Evolutionary conservation across 2,888 invertebrate genomes (phyloP), one percentile per base, ranked within the genome.

Genomic region (Luperina nickerlii): DNA sequence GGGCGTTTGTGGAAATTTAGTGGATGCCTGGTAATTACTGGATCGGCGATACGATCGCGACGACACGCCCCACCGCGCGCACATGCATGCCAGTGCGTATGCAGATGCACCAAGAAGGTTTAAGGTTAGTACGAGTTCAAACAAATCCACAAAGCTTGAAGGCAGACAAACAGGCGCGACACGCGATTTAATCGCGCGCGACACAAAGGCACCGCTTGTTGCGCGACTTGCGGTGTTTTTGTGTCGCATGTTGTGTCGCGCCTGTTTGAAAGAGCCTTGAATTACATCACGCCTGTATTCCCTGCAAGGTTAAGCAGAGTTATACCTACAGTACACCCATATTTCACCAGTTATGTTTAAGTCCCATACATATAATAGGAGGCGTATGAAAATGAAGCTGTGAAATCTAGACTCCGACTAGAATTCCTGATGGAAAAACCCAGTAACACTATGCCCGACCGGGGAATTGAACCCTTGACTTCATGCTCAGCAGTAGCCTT

Each of bases 1-100:
- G 87, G 89, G 90, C 87, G 94, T 95, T 95, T 95, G 96, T 94
- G 95, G 94, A 95, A 96, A 96, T 95, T 96, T 95, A 94, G 95
- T 95, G 94, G 93, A 95, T 93, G 93, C 94, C 92, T 90, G 94
- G 93, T 95, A 96, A 96, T 96, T 95, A 95, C 94, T 90, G 92
- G 87, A 83, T 76, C 77, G 79, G 78, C 89, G 95, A 96, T 96
- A 95, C 88, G 85, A 95, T 95, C 95, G 89, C 85, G 87, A 89
- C 90, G 92, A 91, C 93, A 94, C 95, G 94, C 95, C 90, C 96
- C 90, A 89, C 93, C 83, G 89, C 88, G 83, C 87, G 90, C 91
- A 88, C 74, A 79, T 90, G 90, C 85, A 85, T 87, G 87, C 84
- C 88, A 86, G 13, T 90, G 85, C 82, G 88, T 87, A 88, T 89